A percentile compares a stretch with the other conserved stretches of the same genome.
phyloP scores from a whole-genome alignment of 2,888 invertebrate genomes.

The Hanleya hanleyi region DNA sequence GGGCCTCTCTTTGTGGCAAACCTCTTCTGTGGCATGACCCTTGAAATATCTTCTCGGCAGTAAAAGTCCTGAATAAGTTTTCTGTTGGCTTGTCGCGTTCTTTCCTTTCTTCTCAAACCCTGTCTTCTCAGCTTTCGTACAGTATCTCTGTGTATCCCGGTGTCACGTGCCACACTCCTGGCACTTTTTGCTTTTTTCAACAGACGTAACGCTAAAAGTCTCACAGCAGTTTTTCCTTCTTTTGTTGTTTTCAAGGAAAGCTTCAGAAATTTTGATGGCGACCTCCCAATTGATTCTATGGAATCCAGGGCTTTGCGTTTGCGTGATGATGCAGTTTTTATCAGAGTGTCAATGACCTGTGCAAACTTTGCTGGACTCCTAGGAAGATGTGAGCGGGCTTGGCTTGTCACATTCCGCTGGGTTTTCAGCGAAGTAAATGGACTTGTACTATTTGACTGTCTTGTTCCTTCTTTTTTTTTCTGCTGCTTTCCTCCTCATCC shows the following conservation, averaged over 20 bases:
- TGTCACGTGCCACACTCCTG: neutral
- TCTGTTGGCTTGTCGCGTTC: no score
- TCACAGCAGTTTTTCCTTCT: neutral
- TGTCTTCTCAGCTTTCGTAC: neutral
- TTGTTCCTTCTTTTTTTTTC: no score
- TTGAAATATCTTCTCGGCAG: slow-evolving; percentile 12
- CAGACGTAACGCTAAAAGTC: neutral
- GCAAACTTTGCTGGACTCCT: no score
- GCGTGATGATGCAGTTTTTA: no score
- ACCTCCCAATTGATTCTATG: no score
- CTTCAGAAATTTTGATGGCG: neutral
- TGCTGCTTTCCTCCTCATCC: slow-evolving; percentile 27
- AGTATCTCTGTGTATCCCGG: neutral
- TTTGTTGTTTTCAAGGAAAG: neutral
- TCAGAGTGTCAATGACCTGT: no score
- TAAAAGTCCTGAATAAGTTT: slow-evolving; percentile 24
- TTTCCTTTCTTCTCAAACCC: no score
- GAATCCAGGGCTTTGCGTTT: no score
- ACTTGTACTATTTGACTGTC: no score
- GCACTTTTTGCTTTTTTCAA: neutral
- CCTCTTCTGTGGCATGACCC: slow-evolving; percentile 28
- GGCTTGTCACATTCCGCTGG: no score
- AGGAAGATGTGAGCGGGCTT: no score
- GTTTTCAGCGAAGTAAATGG: no score
- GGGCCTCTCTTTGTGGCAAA: slow-evolving; percentile 38